Conservation (phyloP, 2,888 invertebrate genomes). For the Perdita meconis region DNA sequence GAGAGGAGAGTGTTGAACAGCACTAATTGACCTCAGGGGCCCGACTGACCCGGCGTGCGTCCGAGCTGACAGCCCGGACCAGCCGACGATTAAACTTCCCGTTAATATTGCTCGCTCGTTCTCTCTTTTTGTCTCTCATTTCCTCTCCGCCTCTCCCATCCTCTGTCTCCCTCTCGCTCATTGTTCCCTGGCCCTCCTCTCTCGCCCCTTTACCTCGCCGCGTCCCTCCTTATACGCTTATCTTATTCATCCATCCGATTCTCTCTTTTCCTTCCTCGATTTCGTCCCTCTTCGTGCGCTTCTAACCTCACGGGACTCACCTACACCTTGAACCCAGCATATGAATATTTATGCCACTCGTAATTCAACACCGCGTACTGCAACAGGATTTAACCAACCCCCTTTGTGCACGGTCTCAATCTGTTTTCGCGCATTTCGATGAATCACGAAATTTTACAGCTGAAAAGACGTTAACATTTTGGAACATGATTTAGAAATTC, state of each 20-base stretch:
- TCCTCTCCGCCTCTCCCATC: conserved; percentile 50
- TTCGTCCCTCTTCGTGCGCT: conserved; percentile 16
- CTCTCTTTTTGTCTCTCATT: conserved; percentile 55
- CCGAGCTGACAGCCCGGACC: conserved; percentile 80
- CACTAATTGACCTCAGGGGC: conserved; percentile 83
- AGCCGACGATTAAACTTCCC: conserved; percentile 83
- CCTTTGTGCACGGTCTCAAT: conserved; percentile 31
- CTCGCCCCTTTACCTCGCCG: conserved; percentile 28
- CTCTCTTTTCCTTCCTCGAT: conserved; percentile 45
- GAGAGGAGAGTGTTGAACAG: conserved; percentile 81
- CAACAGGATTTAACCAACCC: conserved; percentile 46
- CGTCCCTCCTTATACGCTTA: conserved; percentile 53
- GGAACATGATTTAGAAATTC: too few species aligned
- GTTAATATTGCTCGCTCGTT: conserved; percentile 79
- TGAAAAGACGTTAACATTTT: too few species aligned
- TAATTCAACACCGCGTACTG: conserved; percentile 68
- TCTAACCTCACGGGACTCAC: conserved; percentile 58
- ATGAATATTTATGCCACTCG: conserved; percentile 78
- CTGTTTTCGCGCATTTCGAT: conserved; percentile 15
- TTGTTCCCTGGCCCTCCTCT: conserved; percentile 32
- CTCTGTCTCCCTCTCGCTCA: conserved; percentile 38
- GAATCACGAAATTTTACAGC: neutral
- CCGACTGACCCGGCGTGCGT: conserved; percentile 82
- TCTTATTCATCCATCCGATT: conserved; percentile 53
- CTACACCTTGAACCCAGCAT: conserved; percentile 66